Evolutionary conservation across 2,797 vertebrate species (phyloP), one percentile per base, ranked within the genome.

Genomic region (Sebastes itinus): DNA sequence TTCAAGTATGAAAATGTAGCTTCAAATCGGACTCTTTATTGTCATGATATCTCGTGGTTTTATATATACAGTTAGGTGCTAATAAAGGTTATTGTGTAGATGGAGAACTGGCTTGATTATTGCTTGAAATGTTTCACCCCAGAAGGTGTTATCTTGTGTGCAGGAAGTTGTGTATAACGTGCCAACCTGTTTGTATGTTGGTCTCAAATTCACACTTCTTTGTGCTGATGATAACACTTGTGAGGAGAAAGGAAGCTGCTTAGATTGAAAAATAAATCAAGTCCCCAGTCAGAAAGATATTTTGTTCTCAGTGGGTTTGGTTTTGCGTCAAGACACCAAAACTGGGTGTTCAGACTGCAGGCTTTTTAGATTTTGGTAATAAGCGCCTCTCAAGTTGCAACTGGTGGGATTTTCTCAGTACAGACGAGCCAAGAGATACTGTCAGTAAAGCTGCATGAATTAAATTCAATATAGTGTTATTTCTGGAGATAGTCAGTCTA

Each of bases 231-330:
- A 62, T 59, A 58, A 72, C 46, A 77, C 27, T 23, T 66, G 20
- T 10, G 18, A 33, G 35, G 49, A 65, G 38, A 4, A 83, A 77
- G 61, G n/a, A 85, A 82, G 62, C 27, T 42, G 30, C 75, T 79
- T 38, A 12, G 38, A 76, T 60, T 56, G 7, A 71, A 81, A 56
- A 81, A 73, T 46, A 69, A 81, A 62, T 79, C 38, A 54, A 33
- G 52, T 72, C 75, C 67, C 60, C 25, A 2, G 55, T 65, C 38
- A 64, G 56, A 72, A 25, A 38, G 27, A 71, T 49, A 55, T 66
- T 65, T 55, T 60, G 28, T 59, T 80, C 80, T 78, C n/a, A 6
- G 23, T 55, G 69, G 82, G 32, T 82, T 81, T 11, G 35, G 7
- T 87, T 72, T 63, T 1, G 56, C 1, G 2, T 75, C 13, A 27